These are phyloP conservation scores for Erpobdella octoculata DNA, from an alignment of 2,888 invertebrate genomes.

Conservation along the genomic window DNA sequence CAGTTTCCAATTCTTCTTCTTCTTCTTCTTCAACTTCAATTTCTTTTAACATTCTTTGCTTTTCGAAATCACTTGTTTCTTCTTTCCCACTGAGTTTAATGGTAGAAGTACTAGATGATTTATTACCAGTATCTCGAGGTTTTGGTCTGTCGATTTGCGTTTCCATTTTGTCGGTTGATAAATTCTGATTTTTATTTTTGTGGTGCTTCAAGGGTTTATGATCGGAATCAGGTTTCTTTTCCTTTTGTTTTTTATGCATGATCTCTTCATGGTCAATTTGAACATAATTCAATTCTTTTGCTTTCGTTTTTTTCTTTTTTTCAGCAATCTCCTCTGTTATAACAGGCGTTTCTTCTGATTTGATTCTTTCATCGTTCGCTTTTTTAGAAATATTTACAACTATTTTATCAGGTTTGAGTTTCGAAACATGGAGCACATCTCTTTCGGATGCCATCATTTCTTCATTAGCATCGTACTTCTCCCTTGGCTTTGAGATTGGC, in stretches of 20 bases:
- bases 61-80: too few relatives aligned
- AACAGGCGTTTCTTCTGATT: background rate
- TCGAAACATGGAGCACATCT: too few relatives aligned
- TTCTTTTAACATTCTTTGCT: background rate
- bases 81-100: background rate
- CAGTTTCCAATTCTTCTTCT: conserved; percentile 18
- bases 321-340: background rate
- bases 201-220: too few relatives aligned
- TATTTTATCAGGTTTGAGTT: background rate
- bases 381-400: too few relatives aligned
- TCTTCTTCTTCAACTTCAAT: conserved; percentile 9
- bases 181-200: too few relatives aligned
- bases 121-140: background rate
- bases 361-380: background rate
- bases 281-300: background rate
- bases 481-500: too few relatives aligned
- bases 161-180: too few relatives aligned
- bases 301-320: background rate
- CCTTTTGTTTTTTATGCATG: background rate
- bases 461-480: too few relatives aligned
- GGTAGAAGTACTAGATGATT: too few relatives aligned
- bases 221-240: background rate
- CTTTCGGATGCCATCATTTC: too few relatives aligned
- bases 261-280: background rate
- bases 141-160: too few relatives aligned